Conservation (phyloP, 64 coral and sea anemone species). For the Cladopsammia gracilis region DNA sequence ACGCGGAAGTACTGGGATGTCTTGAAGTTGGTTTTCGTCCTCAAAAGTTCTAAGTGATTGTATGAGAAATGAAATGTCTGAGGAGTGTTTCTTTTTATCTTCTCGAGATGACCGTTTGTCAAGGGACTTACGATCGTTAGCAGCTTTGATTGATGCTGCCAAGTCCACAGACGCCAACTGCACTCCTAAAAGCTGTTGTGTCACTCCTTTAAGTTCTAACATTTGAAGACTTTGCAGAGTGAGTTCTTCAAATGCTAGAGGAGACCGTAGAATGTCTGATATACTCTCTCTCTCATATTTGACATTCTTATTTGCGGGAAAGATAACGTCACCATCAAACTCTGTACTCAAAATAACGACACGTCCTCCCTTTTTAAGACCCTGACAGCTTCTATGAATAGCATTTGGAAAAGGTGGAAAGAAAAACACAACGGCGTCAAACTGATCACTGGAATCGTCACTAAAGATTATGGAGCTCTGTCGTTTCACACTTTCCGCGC, state of each 20-base stretch:
- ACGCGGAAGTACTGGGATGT: neutral
- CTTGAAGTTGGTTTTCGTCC: neutral
- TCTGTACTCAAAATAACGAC: constrained; percentile 33
- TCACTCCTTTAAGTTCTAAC: neutral
- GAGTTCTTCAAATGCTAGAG: neutral
- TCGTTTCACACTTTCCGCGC: constrained; percentile 12
- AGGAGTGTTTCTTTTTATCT: too few relatives aligned
- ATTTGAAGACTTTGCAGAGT: neutral
- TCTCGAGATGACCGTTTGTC: neutral
- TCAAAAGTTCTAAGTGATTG: neutral
- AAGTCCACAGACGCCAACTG: neutral
- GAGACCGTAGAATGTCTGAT: neutral
- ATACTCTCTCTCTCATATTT: constrained; percentile 45
- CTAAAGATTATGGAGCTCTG: neutral
- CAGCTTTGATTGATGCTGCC: neutral
- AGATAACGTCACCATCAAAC: constrained; percentile 25
- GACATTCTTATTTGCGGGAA: constrained; percentile 18
- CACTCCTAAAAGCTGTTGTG: constrained; percentile 6
- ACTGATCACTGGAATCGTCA: neutral
- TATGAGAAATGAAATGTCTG: neutral
- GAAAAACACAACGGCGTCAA: constrained; percentile 69
- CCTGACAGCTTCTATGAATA: constrained; percentile 35
- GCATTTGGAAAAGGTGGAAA: constrained; percentile 24
- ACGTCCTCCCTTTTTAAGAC: constrained; percentile 23
- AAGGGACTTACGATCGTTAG: neutral